Evolutionary conservation across 2,113 vertebrate species (phyloP).

Genomic region (Scomber colias): DNA sequence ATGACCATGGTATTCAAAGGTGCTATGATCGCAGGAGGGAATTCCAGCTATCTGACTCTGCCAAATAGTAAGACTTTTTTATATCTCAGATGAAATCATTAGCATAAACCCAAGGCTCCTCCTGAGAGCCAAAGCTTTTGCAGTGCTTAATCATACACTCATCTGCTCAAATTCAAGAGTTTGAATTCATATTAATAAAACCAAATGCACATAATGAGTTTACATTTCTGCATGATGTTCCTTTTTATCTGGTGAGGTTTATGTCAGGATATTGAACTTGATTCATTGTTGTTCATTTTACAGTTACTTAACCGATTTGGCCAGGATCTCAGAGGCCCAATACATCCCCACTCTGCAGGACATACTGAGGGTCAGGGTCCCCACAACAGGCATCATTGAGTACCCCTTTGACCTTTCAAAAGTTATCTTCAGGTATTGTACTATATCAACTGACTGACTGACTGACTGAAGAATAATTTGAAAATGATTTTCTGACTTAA

Average conservation of each 20-base stretch:
- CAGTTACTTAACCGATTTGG: constrained; percentile 88
- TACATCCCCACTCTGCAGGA: constrained; percentile 88
- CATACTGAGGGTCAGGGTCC: constrained; percentile 86
- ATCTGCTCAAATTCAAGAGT: background rate
- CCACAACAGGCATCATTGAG: constrained; percentile 89
- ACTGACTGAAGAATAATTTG: rapidly evolving
- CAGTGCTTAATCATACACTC: background rate
- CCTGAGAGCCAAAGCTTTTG: background rate
- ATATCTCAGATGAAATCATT: background rate
- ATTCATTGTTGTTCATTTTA: constrained; percentile 37
- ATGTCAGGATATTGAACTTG: constrained; percentile 3
- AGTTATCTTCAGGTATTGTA: constrained; percentile 83
- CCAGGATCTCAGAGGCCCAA: constrained; percentile 75
- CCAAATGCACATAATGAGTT: background rate
- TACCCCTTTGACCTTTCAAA: constrained; percentile 88
- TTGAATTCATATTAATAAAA: constrained; percentile 2
- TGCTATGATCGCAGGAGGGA: constrained; percentile 87
- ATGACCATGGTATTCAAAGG: constrained; percentile 86
- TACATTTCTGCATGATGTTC: background rate
- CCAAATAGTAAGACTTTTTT: constrained; percentile 86
- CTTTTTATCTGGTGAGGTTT: background rate
- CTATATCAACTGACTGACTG: too few species aligned
- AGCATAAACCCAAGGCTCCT: background rate
- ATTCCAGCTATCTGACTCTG: constrained; percentile 89
- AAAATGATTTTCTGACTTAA: background rate